A percentile compares a stretch with the other conserved stretches of the same genome.
These are phyloP conservation scores for Epistrophe grossulariae DNA, from an alignment of 2,888 invertebrate genomes.

Conservation along the genomic window DNA sequence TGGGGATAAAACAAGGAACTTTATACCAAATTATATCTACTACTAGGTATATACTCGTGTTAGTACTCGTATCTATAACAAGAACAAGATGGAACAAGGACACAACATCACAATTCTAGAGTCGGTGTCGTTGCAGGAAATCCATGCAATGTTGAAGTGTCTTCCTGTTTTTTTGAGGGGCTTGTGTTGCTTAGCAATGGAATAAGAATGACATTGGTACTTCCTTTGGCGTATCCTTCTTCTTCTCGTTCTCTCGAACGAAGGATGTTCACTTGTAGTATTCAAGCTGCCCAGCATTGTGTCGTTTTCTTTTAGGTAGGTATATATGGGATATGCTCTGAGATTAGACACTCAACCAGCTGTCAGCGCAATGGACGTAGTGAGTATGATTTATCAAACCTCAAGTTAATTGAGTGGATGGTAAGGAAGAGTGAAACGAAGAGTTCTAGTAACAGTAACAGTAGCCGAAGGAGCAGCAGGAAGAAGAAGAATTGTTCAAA, in stretches of 20 bases:
- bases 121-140: conserved; percentile 49
- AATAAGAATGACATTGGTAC: conserved; percentile 66
- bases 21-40: neutral
- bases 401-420: conserved; percentile 76
- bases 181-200: conserved; percentile 19
- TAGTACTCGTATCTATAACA: neutral
- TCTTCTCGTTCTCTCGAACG: conserved; percentile 15
- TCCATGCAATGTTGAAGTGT: conserved; percentile 67
- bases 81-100: conserved; percentile 49
- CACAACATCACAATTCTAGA: conserved; percentile 46
- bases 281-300: conserved; percentile 28
- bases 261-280: neutral
- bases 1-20: conserved; percentile 34
- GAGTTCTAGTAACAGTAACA: neutral
- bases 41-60: neutral
- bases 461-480: no score
- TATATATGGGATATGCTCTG: conserved; percentile 26
- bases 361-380: conserved; percentile 73
- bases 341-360: conserved; percentile 75
- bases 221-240: conserved; percentile 45
- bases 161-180: conserved; percentile 38
- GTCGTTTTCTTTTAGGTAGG: conserved; percentile 39
- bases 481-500: conserved; percentile 7
- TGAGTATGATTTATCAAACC: conserved; percentile 75
- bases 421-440: conserved; percentile 41